These are phyloP conservation scores for Tryphoninae sp. DNA, from an alignment of 2,888 invertebrate species.

Conservation along the genomic window DNA sequence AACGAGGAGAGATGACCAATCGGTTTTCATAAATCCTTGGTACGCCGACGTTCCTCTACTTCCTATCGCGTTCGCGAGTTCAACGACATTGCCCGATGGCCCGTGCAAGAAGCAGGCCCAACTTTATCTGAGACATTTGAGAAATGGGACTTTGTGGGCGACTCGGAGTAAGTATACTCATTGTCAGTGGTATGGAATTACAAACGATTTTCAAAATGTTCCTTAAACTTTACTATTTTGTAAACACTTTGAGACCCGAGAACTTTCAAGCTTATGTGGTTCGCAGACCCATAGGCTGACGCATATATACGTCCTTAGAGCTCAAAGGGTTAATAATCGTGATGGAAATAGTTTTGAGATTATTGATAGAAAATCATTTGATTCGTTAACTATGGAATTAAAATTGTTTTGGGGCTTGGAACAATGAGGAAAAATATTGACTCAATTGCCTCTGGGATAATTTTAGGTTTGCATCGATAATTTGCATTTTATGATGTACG, in stretches of 20 bases:
- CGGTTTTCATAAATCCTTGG: conserved; percentile 58
- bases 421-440: not conserved
- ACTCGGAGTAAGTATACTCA: conserved; percentile 71
- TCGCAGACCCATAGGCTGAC: no score
- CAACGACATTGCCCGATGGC: conserved; percentile 68
- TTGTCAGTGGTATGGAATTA: not conserved
- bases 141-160: conserved; percentile 75
- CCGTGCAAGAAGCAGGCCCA: conserved; percentile 70
- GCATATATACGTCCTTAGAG: no score
- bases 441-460: not conserved
- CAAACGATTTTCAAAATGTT: not conserved
- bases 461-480: no score
- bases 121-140: conserved; percentile 69
- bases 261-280: not conserved
- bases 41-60: conserved; percentile 69
- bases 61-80: conserved; percentile 69
- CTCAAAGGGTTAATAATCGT: not conserved
- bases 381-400: no score
- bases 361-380: no score
- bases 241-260: no score
- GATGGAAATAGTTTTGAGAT: not conserved
- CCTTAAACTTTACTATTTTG: not conserved
- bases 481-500: no score
- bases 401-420: not conserved
- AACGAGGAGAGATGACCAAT: not conserved